Base-by-base conservation (phyloP, 1,140 invertebrate species). In the Melipona quadrifasciata region DNA sequence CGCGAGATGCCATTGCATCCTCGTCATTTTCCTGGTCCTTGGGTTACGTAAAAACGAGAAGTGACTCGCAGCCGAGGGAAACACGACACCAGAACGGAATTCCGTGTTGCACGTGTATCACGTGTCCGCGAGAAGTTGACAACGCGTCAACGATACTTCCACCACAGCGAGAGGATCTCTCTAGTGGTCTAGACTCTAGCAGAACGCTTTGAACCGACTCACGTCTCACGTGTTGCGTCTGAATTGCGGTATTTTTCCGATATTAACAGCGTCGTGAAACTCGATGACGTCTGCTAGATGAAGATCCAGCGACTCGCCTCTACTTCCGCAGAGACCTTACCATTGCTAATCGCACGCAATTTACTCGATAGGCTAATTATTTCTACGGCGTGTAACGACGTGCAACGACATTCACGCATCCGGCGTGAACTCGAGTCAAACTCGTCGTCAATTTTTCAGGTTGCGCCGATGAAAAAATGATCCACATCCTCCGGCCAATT, bases 401-500 rank as follows among this genome's bases (percentile, higher is more conserved):
- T 16, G 17, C 8, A 34, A 65, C 19, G 17, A 74, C 65, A 34
- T 76, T 21, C 72, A n/a, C 21, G 21, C n/a, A 21, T 76, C 80
- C 80, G 71, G 47, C 5, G 12, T 10, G 27, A 12, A 21, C 53
- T 75, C 10, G 10, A n/a, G 19, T 6, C 10, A 21, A 73, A 58
- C 31, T 11, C 8, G 5, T 24, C 3, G 27, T 39, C 10, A 70
- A 61, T 57, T 78, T 79, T 87, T 83, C 31, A 11, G 34, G 65
- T 31, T 17, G 19, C n/a, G 64, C 5, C 53, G 79, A 87, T 82
- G 82, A 78, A 78, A 88, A 73, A 65, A 88, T 88, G 77, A 74
- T 75, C 53, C 71, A 82, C 51, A 88, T 89, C 87, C 87, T 77
- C 76, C 74, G 67, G 58, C 17, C 77, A 82, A 85, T 89, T 81